These are phyloP conservation scores for Brachionus rubens DNA, from an alignment of 1,140 invertebrate genomes.

Conservation along the genomic window DNA sequence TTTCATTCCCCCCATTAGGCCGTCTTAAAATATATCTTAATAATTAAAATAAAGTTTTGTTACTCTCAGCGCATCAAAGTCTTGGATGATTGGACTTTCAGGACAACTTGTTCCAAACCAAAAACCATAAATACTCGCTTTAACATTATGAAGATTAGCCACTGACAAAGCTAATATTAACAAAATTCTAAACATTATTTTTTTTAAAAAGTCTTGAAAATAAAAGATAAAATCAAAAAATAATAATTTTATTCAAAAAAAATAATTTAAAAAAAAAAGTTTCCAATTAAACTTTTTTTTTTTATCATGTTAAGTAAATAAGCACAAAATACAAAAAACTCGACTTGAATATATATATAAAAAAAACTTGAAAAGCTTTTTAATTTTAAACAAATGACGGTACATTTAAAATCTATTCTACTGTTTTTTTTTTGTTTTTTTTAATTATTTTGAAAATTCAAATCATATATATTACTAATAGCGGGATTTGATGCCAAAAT, in stretches of 20 bases:
- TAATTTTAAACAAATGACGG: not conserved
- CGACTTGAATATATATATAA: no score
- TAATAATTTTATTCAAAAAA: no score
- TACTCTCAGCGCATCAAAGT: conserved; percentile 3
- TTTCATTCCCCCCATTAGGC: no score
- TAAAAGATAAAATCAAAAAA: not conserved
- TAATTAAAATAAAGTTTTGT: no score
- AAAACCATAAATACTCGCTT: not conserved
- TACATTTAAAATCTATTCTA: not conserved
- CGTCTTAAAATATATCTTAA: no score
- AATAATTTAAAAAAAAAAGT: not conserved
- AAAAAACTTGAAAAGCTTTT: no score
- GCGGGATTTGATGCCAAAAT: conserved; percentile 4
- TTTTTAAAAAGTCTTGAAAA: not conserved
- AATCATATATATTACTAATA: not conserved
- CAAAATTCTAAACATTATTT: not conserved
- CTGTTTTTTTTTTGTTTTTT: not conserved
- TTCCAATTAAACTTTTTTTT: not conserved
- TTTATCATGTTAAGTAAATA: not conserved
- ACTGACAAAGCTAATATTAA: not conserved
- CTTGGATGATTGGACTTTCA: not conserved
- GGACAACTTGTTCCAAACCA: not conserved
- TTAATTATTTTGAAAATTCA: not conserved
- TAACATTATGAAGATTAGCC: not conserved
- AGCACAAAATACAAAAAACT: no score